These are phyloP conservation scores for Iselma pallidipennis DNA, from an alignment of 2,888 invertebrate genomes.

Conservation along the genomic window DNA sequence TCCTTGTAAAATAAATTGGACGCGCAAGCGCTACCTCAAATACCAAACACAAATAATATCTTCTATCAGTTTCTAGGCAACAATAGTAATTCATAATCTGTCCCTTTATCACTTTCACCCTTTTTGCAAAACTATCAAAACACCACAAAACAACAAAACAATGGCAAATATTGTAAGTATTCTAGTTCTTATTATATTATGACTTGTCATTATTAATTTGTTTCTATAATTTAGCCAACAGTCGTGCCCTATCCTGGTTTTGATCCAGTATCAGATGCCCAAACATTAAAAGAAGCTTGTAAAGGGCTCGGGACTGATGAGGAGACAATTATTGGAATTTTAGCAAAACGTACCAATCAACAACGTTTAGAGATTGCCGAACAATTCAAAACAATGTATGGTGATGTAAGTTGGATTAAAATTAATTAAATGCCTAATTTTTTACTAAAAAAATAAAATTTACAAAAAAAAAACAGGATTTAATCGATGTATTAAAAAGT, in stretches of 20 bases:
- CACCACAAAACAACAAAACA: background rate
- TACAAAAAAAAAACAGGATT: no score
- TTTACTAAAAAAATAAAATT: background rate
- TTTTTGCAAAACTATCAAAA: background rate
- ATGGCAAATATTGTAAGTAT: background rate
- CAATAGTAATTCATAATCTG: no score
- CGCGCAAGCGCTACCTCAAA: background rate
- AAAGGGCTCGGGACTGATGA: constrained; percentile 81
- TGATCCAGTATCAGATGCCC: constrained; percentile 75
- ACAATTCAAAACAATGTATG: constrained; percentile 80
- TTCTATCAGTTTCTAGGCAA: background rate
- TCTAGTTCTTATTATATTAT: background rate
- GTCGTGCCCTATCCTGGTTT: constrained; percentile 68
- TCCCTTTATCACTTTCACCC: no score
- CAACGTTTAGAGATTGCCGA: constrained; percentile 81
- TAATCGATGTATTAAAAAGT: constrained; percentile 77
- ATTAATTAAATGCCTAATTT: background rate
- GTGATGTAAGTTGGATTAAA: constrained; percentile 69
- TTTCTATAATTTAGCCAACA: constrained; percentile 72
- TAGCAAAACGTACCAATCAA: constrained; percentile 76
- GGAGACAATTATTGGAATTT: constrained; percentile 77
- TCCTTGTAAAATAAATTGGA: background rate
- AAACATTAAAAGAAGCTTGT: constrained; percentile 81
- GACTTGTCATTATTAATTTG: background rate
- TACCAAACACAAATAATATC: background rate